Percentiles rank a stretch among this genome's conserved stretches.
Evolutionary conservation across 2,888 invertebrate genomes (phyloP).

Genomic region (Merodon equestris): DNA sequence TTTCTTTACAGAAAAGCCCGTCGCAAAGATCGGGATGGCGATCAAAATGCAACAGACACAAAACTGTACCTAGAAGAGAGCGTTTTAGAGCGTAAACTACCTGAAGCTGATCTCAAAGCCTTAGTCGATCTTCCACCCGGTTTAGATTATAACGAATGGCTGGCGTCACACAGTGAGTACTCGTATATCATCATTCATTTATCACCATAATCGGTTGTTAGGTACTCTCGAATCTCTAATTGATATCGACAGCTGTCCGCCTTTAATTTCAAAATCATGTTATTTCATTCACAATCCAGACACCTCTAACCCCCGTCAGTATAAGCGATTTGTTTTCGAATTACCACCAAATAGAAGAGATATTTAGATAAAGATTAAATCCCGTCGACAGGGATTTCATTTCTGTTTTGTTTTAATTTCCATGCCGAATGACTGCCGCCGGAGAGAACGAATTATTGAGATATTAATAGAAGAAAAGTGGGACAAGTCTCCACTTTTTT

Average conservation of each 20-base stretch:
- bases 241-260: constrained; percentile 19
- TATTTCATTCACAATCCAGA: neutral
- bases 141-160: constrained; percentile 99
- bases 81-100: constrained; percentile 94
- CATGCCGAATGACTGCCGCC: neutral
- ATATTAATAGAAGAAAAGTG: neutral
- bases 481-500: neutral
- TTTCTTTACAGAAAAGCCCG: constrained; percentile 91
- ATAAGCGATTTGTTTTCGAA: constrained; percentile 14
- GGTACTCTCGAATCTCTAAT: too few species aligned
- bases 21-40: constrained; percentile 95
- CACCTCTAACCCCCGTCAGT: constrained; percentile 19
- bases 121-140: constrained; percentile 96
- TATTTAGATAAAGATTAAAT: constrained; percentile 12
- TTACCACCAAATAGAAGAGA: constrained; percentile 11
- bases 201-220: too few species aligned
- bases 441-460: neutral
- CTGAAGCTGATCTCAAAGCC: constrained; percentile 95
- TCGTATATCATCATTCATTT: constrained; percentile 7
- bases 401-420: constrained; percentile 14
- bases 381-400: constrained; percentile 13
- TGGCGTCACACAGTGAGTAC: constrained; percentile 96
- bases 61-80: constrained; percentile 97
- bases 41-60: constrained; percentile 88
- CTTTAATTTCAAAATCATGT: too few species aligned